Conservation (phyloP, 2,888 invertebrate genomes). For the Lottia gigantea region DNA sequence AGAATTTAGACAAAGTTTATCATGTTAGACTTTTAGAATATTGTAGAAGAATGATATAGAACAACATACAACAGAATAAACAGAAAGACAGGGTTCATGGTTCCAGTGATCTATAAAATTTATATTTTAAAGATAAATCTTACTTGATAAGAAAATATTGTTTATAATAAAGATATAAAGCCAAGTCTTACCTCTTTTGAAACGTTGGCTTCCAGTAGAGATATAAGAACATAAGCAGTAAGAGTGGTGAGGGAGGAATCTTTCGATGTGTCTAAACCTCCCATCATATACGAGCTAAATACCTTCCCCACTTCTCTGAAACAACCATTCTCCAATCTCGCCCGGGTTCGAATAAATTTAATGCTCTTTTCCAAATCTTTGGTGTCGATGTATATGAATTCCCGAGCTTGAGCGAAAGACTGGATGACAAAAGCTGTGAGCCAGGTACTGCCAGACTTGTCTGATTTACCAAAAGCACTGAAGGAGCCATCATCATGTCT, state of each 20-base stretch:
- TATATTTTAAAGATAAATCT: too few relatives aligned
- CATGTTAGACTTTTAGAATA: too few relatives aligned
- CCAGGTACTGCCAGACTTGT: constrained; percentile 61
- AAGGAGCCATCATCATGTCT: constrained; percentile 71
- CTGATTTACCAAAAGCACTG: constrained; percentile 62
- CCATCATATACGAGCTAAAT: constrained; percentile 59
- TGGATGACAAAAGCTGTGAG: constrained; percentile 82
- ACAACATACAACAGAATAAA: too few relatives aligned
- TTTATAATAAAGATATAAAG: too few relatives aligned
- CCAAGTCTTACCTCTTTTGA: constrained; percentile 49
- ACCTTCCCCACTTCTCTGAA: constrained; percentile 74
- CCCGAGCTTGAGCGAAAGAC: constrained; percentile 75
- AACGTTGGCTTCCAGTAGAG: constrained; percentile 56
- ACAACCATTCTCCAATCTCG: constrained; percentile 83
- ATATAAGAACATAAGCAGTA: constrained; percentile 62
- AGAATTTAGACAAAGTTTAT: too few relatives aligned
- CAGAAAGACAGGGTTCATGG: too few relatives aligned
- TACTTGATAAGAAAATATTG: too few relatives aligned
- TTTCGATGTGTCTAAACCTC: constrained; percentile 46
- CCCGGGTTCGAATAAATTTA: constrained; percentile 52
- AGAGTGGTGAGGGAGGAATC: constrained; percentile 41
- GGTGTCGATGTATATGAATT: constrained; percentile 73
- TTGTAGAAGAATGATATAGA: too few relatives aligned
- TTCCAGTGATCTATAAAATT: too few relatives aligned
- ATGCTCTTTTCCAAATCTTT: constrained; percentile 54